These are phyloP conservation scores for Erpobdella octoculata DNA, from an alignment of 2,888 invertebrate species.

Conservation along the genomic window DNA sequence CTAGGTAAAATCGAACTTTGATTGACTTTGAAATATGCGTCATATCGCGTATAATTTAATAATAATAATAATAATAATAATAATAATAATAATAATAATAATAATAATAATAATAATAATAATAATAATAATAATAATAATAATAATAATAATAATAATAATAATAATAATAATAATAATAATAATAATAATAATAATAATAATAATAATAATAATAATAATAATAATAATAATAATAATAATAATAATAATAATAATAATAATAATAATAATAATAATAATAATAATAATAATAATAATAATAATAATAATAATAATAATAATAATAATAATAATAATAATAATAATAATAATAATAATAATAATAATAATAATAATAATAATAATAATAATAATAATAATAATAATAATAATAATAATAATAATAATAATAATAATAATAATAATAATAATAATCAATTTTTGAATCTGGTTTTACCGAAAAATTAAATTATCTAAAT, in stretches of 20 bases:
- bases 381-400: not conserved
- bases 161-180: constrained; percentile 34
- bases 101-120: not conserved
- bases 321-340: constrained; percentile 28
- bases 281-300: constrained; percentile 30
- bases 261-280: constrained; percentile 33
- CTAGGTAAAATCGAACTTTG: too few relatives aligned
- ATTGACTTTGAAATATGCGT: too few relatives aligned
- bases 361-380: constrained; percentile 14
- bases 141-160: constrained; percentile 30
- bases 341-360: constrained; percentile 22
- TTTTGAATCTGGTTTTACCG: too few relatives aligned
- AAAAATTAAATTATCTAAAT: too few relatives aligned
- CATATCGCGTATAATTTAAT: too few relatives aligned
- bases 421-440: not conserved
- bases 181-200: constrained; percentile 33
- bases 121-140: constrained; percentile 27
- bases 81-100: too few relatives aligned
- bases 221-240: constrained; percentile 34
- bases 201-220: constrained; percentile 34
- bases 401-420: not conserved
- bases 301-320: constrained; percentile 24
- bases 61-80: too few relatives aligned
- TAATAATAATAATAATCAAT: not conserved
- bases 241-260: constrained; percentile 33